A percentile compares a stretch with the other conserved stretches of the same genome.
phyloP scores from a whole-genome alignment of 2,888 invertebrate genomes.

The Drosophila mercatorum region DNA sequence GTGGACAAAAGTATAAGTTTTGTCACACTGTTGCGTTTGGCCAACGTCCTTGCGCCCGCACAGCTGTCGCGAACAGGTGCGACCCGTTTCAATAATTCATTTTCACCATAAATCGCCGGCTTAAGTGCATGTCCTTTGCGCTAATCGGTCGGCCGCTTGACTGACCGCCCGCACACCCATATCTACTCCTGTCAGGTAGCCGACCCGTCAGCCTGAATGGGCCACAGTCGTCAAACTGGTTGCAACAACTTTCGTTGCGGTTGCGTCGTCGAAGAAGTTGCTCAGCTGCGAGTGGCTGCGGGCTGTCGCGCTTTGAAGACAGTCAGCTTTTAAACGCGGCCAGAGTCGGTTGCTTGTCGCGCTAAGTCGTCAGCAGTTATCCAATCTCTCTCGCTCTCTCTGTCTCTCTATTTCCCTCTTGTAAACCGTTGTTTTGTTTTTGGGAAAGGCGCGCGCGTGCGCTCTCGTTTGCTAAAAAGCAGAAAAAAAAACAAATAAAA shows the following conservation, averaged over 20 bases:
- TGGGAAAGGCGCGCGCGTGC: slow-evolving; percentile 52
- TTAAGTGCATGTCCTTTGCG: slow-evolving; percentile 47
- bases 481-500: slow-evolving; percentile 1
- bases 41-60: slow-evolving; percentile 41
- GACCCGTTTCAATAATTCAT: slow-evolving; percentile 31
- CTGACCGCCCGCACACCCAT: slow-evolving; percentile 2
- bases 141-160: slow-evolving; percentile 36
- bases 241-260: slow-evolving; percentile 71
- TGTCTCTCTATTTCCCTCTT: not conserved
- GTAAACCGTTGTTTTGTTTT: slow-evolving; percentile 17
- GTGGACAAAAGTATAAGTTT: not conserved
- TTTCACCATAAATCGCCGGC: slow-evolving; percentile 50
- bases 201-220: slow-evolving; percentile 7
- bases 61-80: slow-evolving; percentile 37
- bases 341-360: slow-evolving; percentile 57
- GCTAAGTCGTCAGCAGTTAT: slow-evolving; percentile 11
- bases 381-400: slow-evolving; percentile 7
- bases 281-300: slow-evolving; percentile 12
- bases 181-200: not conserved
- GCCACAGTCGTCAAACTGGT: slow-evolving; percentile 53
- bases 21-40: not conserved
- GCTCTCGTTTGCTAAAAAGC: slow-evolving; percentile 45
- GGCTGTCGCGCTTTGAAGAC: slow-evolving; percentile 41
- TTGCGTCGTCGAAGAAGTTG: slow-evolving; percentile 55
- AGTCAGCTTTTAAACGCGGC: slow-evolving; percentile 63